These are phyloP conservation scores for Apteryx owenii DNA, from an alignment of 2,113 vertebrate genomes.

Conservation along the genomic window DNA sequence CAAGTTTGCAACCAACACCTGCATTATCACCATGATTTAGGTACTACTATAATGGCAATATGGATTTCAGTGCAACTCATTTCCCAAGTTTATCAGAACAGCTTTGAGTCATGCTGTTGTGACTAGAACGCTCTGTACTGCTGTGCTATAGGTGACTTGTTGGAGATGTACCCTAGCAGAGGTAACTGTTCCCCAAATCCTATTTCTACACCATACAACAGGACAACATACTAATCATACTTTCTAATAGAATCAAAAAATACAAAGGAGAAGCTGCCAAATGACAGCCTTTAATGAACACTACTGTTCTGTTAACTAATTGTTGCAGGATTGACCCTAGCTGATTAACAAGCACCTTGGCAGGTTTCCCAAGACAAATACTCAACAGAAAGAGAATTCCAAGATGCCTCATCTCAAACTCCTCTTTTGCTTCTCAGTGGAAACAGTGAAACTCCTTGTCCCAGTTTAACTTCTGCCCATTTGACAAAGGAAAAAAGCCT, in stretches of 20 bases:
- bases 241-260: too few relatives aligned
- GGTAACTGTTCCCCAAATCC: background rate
- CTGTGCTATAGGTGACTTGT: too few relatives aligned
- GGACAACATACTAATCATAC: fast-evolving
- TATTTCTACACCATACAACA: background rate
- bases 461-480: background rate
- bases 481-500: background rate
- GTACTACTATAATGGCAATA: background rate
- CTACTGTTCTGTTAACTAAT: background rate
- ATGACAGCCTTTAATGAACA: background rate
- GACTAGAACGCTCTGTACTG: too few relatives aligned
- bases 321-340: background rate
- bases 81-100: background rate
- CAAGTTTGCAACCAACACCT: background rate
- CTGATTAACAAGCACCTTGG: background rate
- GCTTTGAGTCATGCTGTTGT: background rate
- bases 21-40: background rate
- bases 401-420: background rate
- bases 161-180: background rate
- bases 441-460: background rate
- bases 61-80: background rate
- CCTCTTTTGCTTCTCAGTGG: background rate
- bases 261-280: background rate
- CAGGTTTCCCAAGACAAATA: background rate
- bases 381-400: background rate